Evolutionary conservation across 2,113 vertebrate species (phyloP), one percentile per base, ranked within the genome.

Genomic region (Sinocyclocheilus anshuiensis): DNA sequence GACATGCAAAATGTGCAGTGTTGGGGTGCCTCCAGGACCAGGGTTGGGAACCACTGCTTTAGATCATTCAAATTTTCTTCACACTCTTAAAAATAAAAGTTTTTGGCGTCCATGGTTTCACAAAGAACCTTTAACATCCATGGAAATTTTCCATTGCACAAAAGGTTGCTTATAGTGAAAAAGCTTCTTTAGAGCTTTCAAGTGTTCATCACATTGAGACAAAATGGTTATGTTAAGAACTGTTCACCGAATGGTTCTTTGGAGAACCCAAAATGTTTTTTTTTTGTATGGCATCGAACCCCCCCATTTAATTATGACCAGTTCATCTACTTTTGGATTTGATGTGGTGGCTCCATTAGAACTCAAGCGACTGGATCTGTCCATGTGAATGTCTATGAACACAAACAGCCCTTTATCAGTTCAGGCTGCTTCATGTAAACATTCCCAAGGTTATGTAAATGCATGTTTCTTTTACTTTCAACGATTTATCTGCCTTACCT

Each of bases 391-490:
- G 39, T 71, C 48, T 77, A 24, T 82, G 26, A 77, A 29, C 6
- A 9, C 59, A 69, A 87, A 78, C 80, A 84, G 55, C 72, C 67
- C 55, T 33, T 79, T 74, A 71, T 84, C 67, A 79, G 83, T 71
- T 84, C 88, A 74, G 86, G 78, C 82, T 74, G 5, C 72, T 84
- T 81, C 42, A 87, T 63, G 74, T 85, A 45, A 75, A 59, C 79
- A 61, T 55, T 63, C 42, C 71, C 78, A 33, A 65, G 75, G 72
- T 36, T 7, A 74, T 15, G n/a, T 83, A 79, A 89, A 69, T 42
- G 2, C 4, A 72, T 71, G 15, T 82, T 67, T 65, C 24, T 4
- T 16, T 13, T 67, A 67, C 83, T 82, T 55, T 42, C 26, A 36
- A 65, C 55, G 45, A 53, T 55, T 89, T 77, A 82, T 87, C 85